Evolutionary conservation across 2,113 vertebrate species (phyloP).

Genomic region (Cephalopterus ornatus): DNA sequence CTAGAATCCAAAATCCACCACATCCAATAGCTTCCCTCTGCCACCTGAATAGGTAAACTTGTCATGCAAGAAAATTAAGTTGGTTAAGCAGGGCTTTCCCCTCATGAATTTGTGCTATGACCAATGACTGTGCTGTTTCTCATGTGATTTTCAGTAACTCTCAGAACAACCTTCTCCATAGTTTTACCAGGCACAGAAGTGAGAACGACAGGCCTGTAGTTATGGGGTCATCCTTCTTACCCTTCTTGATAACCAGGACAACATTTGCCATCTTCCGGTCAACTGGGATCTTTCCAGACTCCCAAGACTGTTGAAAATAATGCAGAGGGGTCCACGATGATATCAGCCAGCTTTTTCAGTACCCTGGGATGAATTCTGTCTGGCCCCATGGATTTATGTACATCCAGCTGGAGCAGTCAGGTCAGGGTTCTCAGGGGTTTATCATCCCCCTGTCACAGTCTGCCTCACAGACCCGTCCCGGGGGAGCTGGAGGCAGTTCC

Average conservation of each 20-base stretch:
- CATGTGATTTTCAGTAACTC: neutral
- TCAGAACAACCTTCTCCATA: neutral
- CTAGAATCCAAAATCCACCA: neutral
- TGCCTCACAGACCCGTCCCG: neutral
- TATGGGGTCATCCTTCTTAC: neutral
- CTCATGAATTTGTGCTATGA: neutral
- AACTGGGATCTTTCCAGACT: neutral
- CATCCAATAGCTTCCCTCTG: neutral
- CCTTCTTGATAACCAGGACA: neutral
- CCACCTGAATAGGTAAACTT: neutral
- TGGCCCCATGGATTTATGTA: neutral
- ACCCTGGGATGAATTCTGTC: neutral
- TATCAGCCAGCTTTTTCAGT: no score
- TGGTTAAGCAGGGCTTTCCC: neutral
- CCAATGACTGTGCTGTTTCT: neutral
- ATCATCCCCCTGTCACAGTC: no score
- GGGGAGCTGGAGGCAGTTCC: neutral
- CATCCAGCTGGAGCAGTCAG: neutral
- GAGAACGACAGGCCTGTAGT: neutral
- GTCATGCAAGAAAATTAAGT: neutral
- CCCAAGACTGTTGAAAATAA: neutral
- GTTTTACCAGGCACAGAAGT: neutral
- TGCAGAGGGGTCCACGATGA: fast-evolving
- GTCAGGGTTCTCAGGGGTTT: no score
- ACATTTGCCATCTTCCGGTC: fast-evolving